Evolutionary conservation across 2,888 invertebrate genomes (phyloP).

Genomic region (Aleiodes testaceus): DNA sequence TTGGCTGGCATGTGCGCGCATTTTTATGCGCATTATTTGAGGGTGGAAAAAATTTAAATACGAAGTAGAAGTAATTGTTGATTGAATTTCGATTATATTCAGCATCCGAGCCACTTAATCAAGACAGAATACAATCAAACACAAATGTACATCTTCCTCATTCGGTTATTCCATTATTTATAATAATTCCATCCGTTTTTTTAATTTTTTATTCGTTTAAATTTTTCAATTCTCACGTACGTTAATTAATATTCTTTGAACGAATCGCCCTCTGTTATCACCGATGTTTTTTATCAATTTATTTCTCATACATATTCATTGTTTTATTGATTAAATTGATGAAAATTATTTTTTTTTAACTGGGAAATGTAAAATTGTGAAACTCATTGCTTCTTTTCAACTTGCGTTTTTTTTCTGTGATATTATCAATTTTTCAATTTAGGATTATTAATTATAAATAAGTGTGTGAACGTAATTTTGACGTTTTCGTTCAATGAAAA

Average conservation of each 20-base stretch:
- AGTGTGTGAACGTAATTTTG: conserved; percentile 11
- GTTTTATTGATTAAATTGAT: not conserved
- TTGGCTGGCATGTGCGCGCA: not conserved
- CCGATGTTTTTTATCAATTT: not conserved
- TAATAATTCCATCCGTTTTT: conserved; percentile 55
- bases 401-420: not conserved
- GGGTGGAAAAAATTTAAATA: not conserved
- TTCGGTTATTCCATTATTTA: conserved; percentile 57
- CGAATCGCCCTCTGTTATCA: not conserved
- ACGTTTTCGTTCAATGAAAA: not conserved
- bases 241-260: conserved; percentile 47
- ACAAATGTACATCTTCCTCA: conserved; percentile 60
- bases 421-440: conserved; percentile 9
- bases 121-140: conserved; percentile 69
- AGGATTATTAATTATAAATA: not conserved
- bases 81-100: conserved; percentile 68
- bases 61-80: conserved; percentile 41
- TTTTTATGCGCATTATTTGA: not conserved
- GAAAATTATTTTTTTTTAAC: not conserved
- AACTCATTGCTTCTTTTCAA: not conserved
- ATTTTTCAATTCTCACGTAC: conserved; percentile 49
- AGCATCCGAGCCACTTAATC: conserved; percentile 62
- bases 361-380: not conserved
- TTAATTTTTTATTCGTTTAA: conserved; percentile 1
- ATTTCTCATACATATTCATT: conserved; percentile 5